Evolutionary conservation across 2,888 invertebrate species (phyloP).

Genomic region (Octonoba sinensis): DNA sequence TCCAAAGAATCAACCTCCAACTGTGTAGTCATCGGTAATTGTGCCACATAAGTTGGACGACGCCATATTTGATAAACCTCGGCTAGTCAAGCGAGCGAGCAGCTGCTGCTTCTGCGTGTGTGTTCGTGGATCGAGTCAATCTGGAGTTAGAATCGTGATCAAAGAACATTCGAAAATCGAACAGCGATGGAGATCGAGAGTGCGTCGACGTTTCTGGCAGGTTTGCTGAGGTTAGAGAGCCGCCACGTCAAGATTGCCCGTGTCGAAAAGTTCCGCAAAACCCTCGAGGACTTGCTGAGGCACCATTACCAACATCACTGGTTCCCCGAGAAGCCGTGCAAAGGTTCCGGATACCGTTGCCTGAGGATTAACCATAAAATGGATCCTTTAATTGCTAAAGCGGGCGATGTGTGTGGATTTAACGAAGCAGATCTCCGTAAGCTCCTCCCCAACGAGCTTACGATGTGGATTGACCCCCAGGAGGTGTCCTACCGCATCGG

Average conservation of each 20-base stretch:
- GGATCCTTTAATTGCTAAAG: constrained; percentile 79
- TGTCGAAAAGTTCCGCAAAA: constrained; percentile 73
- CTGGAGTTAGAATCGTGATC: constrained; percentile 34
- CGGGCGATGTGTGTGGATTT: constrained; percentile 78
- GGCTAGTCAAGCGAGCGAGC: constrained; percentile 39
- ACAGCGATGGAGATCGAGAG: constrained; percentile 74
- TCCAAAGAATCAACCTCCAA: constrained; percentile 17
- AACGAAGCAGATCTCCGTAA: constrained; percentile 75
- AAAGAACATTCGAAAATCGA: not conserved
- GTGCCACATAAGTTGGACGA: constrained; percentile 53
- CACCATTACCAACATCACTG: constrained; percentile 79
- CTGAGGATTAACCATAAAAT: constrained; percentile 81
- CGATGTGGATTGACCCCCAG: constrained; percentile 83
- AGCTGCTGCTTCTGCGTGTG: constrained; percentile 14
- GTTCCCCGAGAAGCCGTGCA: constrained; percentile 81
- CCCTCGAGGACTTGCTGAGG: constrained; percentile 72
- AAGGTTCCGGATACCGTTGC: constrained; percentile 81
- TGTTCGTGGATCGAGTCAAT: constrained; percentile 17
- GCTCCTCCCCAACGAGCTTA: constrained; percentile 79
- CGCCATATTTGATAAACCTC: constrained; percentile 52
- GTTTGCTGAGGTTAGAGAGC: constrained; percentile 71
- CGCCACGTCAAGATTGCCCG: constrained; percentile 69
- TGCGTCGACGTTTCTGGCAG: constrained; percentile 74
- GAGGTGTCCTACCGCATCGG: constrained; percentile 80
- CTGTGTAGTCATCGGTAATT: constrained; percentile 25